Percentiles rank a stretch among this genome's conserved stretches.
These are phyloP conservation scores for Gymnoscopelus microlampas DNA, from an alignment of 2,797 vertebrate genomes.

Conservation along the genomic window DNA sequence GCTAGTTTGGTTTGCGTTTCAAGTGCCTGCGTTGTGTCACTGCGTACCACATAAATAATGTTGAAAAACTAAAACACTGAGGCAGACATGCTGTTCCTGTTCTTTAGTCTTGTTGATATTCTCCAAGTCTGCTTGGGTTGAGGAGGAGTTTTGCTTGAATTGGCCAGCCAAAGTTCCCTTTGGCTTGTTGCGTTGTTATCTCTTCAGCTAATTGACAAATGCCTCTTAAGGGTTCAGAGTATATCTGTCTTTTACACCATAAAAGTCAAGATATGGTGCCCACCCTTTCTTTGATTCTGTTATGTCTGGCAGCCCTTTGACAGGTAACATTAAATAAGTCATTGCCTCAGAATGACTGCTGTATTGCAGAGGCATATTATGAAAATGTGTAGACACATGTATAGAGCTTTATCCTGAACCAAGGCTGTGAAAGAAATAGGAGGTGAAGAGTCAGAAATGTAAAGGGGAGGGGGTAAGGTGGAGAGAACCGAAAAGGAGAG, in stretches of 20 bases:
- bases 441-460: slow-evolving; percentile 35
- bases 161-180: slow-evolving; percentile 15
- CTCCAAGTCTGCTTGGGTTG: slow-evolving; percentile 32
- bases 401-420: slow-evolving; percentile 33
- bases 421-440: not conserved
- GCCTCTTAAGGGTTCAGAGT: slow-evolving; percentile 21
- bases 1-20: slow-evolving; percentile 47
- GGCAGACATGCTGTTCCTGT: slow-evolving; percentile 34
- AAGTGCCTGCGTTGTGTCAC: slow-evolving; percentile 57
- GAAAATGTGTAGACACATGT: too few species aligned
- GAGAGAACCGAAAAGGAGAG: slow-evolving; percentile 5
- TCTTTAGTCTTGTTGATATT: slow-evolving; percentile 27
- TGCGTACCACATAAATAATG: slow-evolving; percentile 34
- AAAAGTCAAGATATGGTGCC: not conserved
- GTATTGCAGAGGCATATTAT: too few species aligned
- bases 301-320: slow-evolving; percentile 51
- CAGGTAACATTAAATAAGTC: slow-evolving; percentile 33
- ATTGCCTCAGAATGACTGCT: too few species aligned
- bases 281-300: slow-evolving; percentile 9
- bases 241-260: too few species aligned
- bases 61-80: slow-evolving; percentile 43
- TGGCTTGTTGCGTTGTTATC: slow-evolving; percentile 27
- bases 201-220: slow-evolving; percentile 29
- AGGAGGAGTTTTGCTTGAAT: slow-evolving; percentile 26
- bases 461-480: slow-evolving; percentile 12